Base-by-base conservation (phyloP, 2,113 vertebrate species). In the Ictalurus furcatus region DNA sequence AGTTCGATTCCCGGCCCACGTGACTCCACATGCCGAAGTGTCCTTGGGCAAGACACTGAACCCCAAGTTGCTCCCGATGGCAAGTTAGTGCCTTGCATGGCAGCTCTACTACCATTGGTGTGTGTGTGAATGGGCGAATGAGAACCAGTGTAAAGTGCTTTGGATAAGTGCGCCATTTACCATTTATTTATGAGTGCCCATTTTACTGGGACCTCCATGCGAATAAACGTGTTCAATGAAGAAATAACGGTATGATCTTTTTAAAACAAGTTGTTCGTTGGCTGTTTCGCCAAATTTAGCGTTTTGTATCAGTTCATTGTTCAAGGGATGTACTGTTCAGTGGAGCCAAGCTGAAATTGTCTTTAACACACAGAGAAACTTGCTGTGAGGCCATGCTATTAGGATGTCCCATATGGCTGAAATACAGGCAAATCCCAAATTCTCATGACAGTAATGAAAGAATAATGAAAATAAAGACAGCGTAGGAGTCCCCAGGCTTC, bases 401-500 rank as follows among this genome's bases (percentile, higher is more conserved):
- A 82, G 63, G 67, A 44, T 59, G 23, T 74, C 21, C 61, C 74
- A 61, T 85, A 56, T 30, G 61, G 48, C 48, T 44, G 37, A 86
- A 83, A 65, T 44, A 80, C 40, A 87, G 61, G 76, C n/a, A 80
- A 79, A 84, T 79, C 74, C 54, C 71, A 73, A 84, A 84, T 80
- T 71, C 85, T 87, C 48, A 52, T 80, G 90, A 89, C 81, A 87
- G 21, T 78, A 73, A 90, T 83, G 87, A 48, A 52, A 67, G 56
- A 54, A 71, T 85, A 84, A 89, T 91, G 78, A 84, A 90, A 87
- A 84, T 82, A 82, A 85, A 85, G 37, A 76, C 23, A 30, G 81
- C 28, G 67, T 56, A 81, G 30, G 76, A 88, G 71, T 87, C 54
- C 63, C 28, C 65, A 28, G 83, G 86, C 58, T 30, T 34, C 69